These are phyloP conservation scores for Euura lappo DNA, from an alignment of 1,140 invertebrate species.

Conservation along the genomic window DNA sequence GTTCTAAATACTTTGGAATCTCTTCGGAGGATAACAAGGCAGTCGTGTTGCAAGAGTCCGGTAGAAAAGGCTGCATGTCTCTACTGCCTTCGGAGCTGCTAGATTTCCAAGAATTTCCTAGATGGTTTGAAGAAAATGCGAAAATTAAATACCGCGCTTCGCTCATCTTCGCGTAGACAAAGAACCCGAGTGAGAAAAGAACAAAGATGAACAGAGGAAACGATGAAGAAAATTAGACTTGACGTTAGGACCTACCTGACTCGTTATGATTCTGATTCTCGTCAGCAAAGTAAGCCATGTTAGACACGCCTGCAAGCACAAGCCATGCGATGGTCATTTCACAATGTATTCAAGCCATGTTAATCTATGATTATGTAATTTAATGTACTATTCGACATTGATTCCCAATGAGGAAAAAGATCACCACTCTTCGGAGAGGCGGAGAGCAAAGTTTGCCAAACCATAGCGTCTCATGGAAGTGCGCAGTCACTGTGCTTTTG, in stretches of 20 bases:
- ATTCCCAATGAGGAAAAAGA: not conserved
- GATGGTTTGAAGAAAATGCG: constrained; percentile 5
- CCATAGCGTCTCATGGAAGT: no score
- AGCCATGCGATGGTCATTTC: constrained; percentile 61
- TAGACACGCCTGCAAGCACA: constrained; percentile 60
- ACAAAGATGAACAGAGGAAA: constrained; percentile 9
- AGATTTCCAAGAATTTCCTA: constrained; percentile 57
- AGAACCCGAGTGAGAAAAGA: constrained; percentile 15
- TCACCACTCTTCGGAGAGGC: not conserved
- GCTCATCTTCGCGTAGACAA: not conserved
- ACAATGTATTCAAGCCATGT: constrained; percentile 8
- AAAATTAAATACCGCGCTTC: not conserved
- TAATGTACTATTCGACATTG: not conserved
- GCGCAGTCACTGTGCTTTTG: no score
- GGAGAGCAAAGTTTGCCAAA: no score
- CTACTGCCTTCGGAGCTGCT: constrained; percentile 53
- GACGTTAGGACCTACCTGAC: constrained; percentile 54
- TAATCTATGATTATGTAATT: not conserved
- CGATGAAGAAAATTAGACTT: constrained; percentile 5
- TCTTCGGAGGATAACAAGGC: constrained; percentile 35
- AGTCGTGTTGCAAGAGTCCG: constrained; percentile 44
- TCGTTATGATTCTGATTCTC: constrained; percentile 62
- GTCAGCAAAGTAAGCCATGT: constrained; percentile 63
- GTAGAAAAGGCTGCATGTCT: constrained; percentile 51
- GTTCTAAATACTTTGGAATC: constrained; percentile 65